Evolutionary conservation across 2,888 invertebrate genomes (phyloP).

Genomic region (Rhamphomyia laevipes): DNA sequence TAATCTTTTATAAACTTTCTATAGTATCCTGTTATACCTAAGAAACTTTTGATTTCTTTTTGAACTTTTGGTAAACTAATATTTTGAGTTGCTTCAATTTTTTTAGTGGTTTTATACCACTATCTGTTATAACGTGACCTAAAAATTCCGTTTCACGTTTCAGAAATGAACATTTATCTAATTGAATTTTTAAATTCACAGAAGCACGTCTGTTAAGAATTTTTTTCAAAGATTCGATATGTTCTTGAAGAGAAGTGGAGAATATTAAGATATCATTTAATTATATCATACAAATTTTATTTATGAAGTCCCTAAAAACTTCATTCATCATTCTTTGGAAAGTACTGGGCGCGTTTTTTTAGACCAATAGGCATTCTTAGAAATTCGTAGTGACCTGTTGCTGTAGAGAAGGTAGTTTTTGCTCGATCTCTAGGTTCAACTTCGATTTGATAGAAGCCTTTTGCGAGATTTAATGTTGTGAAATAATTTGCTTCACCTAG

Average conservation of each 20-base stretch:
- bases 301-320: slow-evolving; percentile 1
- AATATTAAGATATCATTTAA: slow-evolving; percentile 6
- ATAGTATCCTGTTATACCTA: too few species aligned
- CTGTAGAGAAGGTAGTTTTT: slow-evolving; percentile 4
- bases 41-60: too few species aligned
- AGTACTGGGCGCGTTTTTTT: slow-evolving; percentile 2
- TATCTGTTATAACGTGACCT: slow-evolving; percentile 2
- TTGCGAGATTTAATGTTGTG: slow-evolving; percentile 3
- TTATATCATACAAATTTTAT: slow-evolving; percentile 1
- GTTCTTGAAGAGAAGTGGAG: slow-evolving; percentile 18
- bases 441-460: slow-evolving; percentile 4
- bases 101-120: slow-evolving; percentile 1
- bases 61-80: too few species aligned
- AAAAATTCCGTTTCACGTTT: slow-evolving; percentile 1
- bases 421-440: not conserved
- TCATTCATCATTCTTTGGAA: slow-evolving; percentile 6
- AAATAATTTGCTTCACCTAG: too few species aligned
- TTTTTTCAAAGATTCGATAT: slow-evolving; percentile 13
- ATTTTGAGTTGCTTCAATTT: not conserved
- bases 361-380: slow-evolving; percentile 3
- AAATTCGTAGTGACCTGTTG: slow-evolving; percentile 2
- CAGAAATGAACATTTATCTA: slow-evolving; percentile 6
- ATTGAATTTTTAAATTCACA: slow-evolving; percentile 2
- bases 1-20: too few species aligned
- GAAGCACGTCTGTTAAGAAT: slow-evolving; percentile 16